Evolutionary conservation across 2,797 vertebrate genomes (phyloP).

Genomic region (Mus minutoides): DNA sequence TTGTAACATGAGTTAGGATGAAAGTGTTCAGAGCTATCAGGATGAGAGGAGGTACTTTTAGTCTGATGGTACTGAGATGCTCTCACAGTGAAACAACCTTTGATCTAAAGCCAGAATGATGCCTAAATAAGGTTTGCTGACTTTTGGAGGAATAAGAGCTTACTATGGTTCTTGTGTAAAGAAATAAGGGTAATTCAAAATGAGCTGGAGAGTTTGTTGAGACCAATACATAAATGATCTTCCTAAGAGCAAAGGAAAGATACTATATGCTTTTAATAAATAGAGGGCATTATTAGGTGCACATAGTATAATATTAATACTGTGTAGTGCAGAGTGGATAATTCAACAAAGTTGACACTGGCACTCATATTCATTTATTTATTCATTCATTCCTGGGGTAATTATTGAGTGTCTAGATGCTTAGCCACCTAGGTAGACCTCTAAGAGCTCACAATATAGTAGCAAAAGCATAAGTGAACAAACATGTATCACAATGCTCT

Average conservation of each 20-base stretch:
- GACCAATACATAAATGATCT: background rate
- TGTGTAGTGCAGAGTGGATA: background rate
- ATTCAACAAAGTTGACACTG: constrained; percentile 59
- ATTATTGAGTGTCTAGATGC: constrained; percentile 49
- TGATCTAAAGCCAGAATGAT: constrained; percentile 37
- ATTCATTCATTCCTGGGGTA: constrained; percentile 18
- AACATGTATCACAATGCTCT: constrained; percentile 13
- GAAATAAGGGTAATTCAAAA: background rate
- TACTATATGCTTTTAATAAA: background rate
- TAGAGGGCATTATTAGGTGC: background rate
- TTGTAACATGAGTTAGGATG: background rate
- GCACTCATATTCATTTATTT: constrained; percentile 5
- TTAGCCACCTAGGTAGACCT: constrained; percentile 3
- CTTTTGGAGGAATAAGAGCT: background rate
- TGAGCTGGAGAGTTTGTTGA: background rate
- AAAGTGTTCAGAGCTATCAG: background rate
- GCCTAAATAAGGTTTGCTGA: background rate
- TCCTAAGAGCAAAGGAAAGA: background rate
- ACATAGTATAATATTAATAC: background rate
- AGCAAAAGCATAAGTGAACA: background rate
- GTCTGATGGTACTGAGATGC: background rate
- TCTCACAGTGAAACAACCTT: background rate
- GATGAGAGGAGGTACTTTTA: background rate
- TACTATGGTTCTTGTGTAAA: background rate
- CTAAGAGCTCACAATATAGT: background rate